Percentiles rank a stretch among this genome's conserved stretches.
phyloP scores from a whole-genome alignment of 2,113 vertebrate genomes.

The Phoenicopterus ruber region DNA sequence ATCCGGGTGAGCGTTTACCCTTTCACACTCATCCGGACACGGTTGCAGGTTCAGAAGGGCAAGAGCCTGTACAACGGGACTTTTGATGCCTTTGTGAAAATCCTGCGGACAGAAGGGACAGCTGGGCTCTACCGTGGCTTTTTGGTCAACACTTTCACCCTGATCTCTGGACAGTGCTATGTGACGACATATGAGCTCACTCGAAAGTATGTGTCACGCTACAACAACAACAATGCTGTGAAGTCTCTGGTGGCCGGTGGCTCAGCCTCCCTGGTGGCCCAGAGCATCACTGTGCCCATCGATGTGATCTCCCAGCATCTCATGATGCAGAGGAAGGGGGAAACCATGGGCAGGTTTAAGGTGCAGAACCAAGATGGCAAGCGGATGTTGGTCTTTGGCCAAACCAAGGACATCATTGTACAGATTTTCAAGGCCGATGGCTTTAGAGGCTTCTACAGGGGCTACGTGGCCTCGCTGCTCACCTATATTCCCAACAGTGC shows the following conservation, averaged over 20 bases:
- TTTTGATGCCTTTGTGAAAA: slow-evolving; percentile 90
- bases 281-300: slow-evolving; percentile 96
- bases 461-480: slow-evolving; percentile 92
- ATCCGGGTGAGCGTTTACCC: slow-evolving; percentile 93
- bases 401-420: slow-evolving; percentile 86
- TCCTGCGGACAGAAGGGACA: slow-evolving; percentile 83
- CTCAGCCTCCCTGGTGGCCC: slow-evolving; percentile 90
- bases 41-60: slow-evolving; percentile 93
- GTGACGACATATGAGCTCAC: slow-evolving; percentile 95
- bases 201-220: slow-evolving; percentile 84
- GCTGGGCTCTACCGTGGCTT: slow-evolving; percentile 91
- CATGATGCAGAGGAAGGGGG: slow-evolving; percentile 92
- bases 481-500: slow-evolving; percentile 98
- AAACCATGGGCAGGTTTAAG: slow-evolving; percentile 86
- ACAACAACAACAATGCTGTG: slow-evolving; percentile 87
- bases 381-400: slow-evolving; percentile 80
- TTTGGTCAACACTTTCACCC: slow-evolving; percentile 92
- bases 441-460: slow-evolving; percentile 90
- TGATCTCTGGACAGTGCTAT: slow-evolving; percentile 92
- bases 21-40: slow-evolving; percentile 90
- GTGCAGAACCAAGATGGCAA: slow-evolving; percentile 60
- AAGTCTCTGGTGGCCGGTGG: slow-evolving; percentile 93
- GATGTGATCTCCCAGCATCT: slow-evolving; percentile 95
- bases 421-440: slow-evolving; percentile 91
- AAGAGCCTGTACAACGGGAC: slow-evolving; percentile 91